These are phyloP conservation scores for Drosophila cardini DNA, from an alignment of 1,140 invertebrate species.

Conservation along the genomic window DNA sequence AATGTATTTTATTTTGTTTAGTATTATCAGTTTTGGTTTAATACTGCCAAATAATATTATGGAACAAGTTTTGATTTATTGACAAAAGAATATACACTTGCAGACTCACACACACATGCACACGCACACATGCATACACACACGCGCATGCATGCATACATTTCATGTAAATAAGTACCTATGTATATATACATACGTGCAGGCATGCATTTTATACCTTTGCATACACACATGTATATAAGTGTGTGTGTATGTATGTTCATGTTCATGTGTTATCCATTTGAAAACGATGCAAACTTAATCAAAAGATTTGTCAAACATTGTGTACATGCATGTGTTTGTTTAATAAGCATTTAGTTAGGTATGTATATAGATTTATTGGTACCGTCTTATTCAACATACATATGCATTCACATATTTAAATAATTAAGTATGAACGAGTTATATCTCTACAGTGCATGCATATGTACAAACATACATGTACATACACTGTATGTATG, in stretches of 20 bases:
- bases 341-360: background rate
- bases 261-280: constrained; percentile 7
- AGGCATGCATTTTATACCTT: constrained; percentile 17
- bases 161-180: constrained; percentile 23
- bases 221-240: constrained; percentile 5
- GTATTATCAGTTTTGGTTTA: background rate
- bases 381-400: constrained; percentile 13
- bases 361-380: constrained; percentile 14
- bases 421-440: constrained; percentile 20
- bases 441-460: constrained; percentile 14
- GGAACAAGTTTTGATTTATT: constrained; percentile 22
- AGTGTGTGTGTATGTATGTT: constrained; percentile 11
- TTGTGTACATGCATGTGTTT: background rate
- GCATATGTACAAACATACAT: constrained; percentile 13
- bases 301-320: constrained; percentile 6
- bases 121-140: constrained; percentile 2
- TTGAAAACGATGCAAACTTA: constrained; percentile 1
- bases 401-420: constrained; percentile 7
- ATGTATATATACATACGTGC: constrained; percentile 25
- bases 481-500: constrained; percentile 27
- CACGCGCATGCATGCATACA: background rate
- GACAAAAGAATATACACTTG: constrained; percentile 1
- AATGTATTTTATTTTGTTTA: background rate
- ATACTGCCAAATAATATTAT: constrained; percentile 9
- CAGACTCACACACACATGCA: background rate